These are phyloP conservation scores for Oasisia sp. DNA, from an alignment of 2,888 invertebrate genomes.

Conservation along the genomic window DNA sequence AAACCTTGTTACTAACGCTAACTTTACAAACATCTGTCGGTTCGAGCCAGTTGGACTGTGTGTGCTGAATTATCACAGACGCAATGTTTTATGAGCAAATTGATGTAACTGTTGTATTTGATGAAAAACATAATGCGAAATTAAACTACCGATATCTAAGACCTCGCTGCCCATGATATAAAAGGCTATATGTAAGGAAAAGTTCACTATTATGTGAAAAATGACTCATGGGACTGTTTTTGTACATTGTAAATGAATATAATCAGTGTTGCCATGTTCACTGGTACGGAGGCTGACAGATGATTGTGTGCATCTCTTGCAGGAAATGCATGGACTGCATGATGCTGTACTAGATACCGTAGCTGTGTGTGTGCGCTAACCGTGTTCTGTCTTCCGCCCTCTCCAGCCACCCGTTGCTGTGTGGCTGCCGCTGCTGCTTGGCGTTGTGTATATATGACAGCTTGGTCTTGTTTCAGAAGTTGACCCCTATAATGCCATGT, in stretches of 20 bases:
- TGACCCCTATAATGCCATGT: background rate
- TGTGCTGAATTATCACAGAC: background rate
- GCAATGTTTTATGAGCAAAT: background rate
- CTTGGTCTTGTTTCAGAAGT: conserved; percentile 10
- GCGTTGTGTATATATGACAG: conserved; percentile 13
- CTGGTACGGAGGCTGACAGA: background rate
- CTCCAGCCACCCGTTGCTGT: background rate
- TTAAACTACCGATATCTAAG: background rate
- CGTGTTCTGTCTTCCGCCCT: background rate
- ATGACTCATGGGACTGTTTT: background rate
- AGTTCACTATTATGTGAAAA: background rate
- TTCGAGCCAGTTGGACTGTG: background rate
- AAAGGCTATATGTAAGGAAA: background rate
- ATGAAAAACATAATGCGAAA: background rate
- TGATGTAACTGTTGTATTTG: background rate
- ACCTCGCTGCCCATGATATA: background rate
- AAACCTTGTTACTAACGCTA: background rate
- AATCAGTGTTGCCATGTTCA: background rate
- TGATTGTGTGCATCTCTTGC: conserved; percentile 3
- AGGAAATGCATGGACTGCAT: background rate
- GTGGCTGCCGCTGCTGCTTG: background rate
- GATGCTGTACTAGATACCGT: background rate
- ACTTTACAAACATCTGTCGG: background rate
- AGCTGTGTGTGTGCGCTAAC: background rate
- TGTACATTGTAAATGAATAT: background rate